Base-by-base conservation (phyloP, 2,888 invertebrate genomes). In the Brachynemurus nebulosus region DNA sequence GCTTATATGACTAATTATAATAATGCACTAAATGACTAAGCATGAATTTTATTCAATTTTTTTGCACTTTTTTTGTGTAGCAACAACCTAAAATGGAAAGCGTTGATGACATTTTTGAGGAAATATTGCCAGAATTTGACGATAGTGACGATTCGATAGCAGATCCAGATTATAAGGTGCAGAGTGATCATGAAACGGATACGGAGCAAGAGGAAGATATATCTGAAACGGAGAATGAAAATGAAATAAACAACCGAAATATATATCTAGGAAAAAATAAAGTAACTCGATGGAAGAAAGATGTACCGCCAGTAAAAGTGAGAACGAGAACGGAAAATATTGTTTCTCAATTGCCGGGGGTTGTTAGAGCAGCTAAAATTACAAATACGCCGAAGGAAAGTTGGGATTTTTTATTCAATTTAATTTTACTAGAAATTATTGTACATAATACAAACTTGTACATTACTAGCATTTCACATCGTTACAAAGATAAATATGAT, bases 101-200 rank as follows among this genome's bases (percentile, higher is more conserved):
- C n/a, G n/a, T n/a, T n/a, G 51, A 53, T 51, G 53, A 23, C 25
- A 9, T 8, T 8, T 23, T 23, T 6, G 9, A 23, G 7, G 9
- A 23, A 8, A 23, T 23, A 8, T 23, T 23, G 9, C 9, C 25
- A 9, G 25, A 23, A 6, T 8, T 6, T 23, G 25, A 23, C 25
- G 25, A 23, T 23, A 23, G 9, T 23, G 25, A 23, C 9, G n/a
- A n/a, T n/a, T n/a, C n/a, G n/a, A n/a, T n/a, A n/a, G 25, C 25
- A 23, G 25, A 23, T 23, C 25, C 25, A 6, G 9, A 23, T 23
- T 23, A 8, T 23, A 6, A 23, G 9, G 9, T 23, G 6, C 9
- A 23, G 6, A 23, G 25, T 23, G 25, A 23, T 9, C 25, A 23
- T 9, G 25, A 23, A 8, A 8, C 25, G 9, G 25, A 23, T 8